A percentile compares a stretch with the other conserved stretches of the same genome.
These are phyloP conservation scores for Oreochromis tanganicae DNA, from an alignment of 2,113 vertebrate genomes.

Conservation along the genomic window DNA sequence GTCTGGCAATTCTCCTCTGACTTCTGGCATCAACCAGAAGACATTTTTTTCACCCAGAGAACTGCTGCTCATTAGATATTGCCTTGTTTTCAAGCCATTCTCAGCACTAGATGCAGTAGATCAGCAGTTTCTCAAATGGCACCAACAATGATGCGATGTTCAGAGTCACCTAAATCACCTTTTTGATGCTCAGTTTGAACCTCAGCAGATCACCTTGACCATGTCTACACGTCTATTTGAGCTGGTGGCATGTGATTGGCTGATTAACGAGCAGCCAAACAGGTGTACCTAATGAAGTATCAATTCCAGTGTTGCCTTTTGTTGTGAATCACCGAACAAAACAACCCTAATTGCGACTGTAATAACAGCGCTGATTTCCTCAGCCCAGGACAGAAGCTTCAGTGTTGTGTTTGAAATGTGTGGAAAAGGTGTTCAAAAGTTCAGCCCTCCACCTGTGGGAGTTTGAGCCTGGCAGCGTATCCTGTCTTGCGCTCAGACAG, in stretches of 20 bases:
- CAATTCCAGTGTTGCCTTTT: not conserved
- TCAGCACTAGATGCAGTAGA: rapidly evolving
- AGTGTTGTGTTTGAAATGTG: constrained; percentile 20
- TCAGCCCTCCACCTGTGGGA: constrained; percentile 36
- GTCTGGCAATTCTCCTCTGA: not conserved
- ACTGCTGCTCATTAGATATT: rapidly evolving
- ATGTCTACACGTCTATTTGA: rapidly evolving
- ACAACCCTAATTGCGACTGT: not conserved
- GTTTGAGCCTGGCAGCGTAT: not conserved
- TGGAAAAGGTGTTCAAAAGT: constrained; percentile 36
- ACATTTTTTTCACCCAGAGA: not conserved
- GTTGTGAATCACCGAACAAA: not conserved
- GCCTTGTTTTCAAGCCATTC: rapidly evolving
- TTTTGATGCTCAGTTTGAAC: too few relatives aligned
- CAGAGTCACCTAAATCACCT: not conserved
- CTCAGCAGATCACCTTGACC: not conserved
- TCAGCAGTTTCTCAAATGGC: not conserved
- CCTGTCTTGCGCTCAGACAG: not conserved
- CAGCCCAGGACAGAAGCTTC: not conserved
- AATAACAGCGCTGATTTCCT: not conserved
- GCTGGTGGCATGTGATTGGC: not conserved
- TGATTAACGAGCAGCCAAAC: not conserved
- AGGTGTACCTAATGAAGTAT: not conserved
- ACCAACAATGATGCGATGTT: not conserved
- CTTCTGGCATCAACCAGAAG: not conserved